Percentiles rank a stretch among this genome's conserved stretches.
Conservation (phyloP, 2,888 invertebrate species). For the Sinohyriopsis cumingii region DNA sequence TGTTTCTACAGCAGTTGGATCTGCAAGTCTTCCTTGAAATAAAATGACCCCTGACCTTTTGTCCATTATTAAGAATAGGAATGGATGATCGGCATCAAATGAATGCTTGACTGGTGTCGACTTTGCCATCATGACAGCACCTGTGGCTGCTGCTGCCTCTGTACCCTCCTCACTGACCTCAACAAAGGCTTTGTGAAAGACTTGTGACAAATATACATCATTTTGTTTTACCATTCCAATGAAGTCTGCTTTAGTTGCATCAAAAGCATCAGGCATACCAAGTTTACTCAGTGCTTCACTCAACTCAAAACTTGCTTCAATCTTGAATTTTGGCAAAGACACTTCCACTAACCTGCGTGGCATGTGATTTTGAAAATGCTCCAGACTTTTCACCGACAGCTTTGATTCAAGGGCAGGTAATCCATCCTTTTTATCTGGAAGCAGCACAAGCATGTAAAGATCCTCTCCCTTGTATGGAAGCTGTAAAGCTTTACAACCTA, state of each 20-base stretch:
- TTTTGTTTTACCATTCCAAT: slow-evolving; percentile 50
- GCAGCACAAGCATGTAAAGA: slow-evolving; percentile 56
- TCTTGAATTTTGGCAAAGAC: slow-evolving; percentile 55
- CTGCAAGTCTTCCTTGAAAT: slow-evolving; percentile 39
- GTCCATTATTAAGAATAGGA: slow-evolving; percentile 62
- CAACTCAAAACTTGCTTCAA: slow-evolving; percentile 57
- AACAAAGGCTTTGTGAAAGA: slow-evolving; percentile 68
- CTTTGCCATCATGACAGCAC: slow-evolving; percentile 30
- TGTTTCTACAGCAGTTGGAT: not conserved
- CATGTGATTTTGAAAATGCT: not conserved
- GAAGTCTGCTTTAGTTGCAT: slow-evolving; percentile 55
- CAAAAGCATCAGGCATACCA: slow-evolving; percentile 59
- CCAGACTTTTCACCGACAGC: slow-evolving; percentile 9
- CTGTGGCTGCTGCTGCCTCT: slow-evolving; percentile 67
- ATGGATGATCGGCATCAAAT: slow-evolving; percentile 62
- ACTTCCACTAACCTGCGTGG: slow-evolving; percentile 20
- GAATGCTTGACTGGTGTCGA: slow-evolving; percentile 20
- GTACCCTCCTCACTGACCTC: slow-evolving; percentile 69
- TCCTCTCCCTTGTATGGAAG: slow-evolving; percentile 77
- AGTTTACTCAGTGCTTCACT: no score
- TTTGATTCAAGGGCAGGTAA: slow-evolving; percentile 35
- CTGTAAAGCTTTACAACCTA: slow-evolving; percentile 83
- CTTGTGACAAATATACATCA: slow-evolving; percentile 51
- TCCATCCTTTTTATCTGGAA: slow-evolving; percentile 53
- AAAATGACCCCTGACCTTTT: slow-evolving; percentile 35